phyloP scores from a whole-genome alignment of 1,140 invertebrate species.

The Tigriopus japonicus region DNA sequence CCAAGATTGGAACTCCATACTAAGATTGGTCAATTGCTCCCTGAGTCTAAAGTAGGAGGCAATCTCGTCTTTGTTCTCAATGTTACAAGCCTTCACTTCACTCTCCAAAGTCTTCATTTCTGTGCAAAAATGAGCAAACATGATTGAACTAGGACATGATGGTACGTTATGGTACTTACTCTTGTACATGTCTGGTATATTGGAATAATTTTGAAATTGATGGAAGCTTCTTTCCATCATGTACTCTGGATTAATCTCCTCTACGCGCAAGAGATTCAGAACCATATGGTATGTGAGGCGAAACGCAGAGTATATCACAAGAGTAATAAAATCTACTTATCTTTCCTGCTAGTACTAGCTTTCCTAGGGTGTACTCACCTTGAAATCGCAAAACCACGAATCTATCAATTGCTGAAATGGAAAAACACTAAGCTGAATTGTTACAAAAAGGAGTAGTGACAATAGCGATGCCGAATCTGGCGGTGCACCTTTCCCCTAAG shows the following conservation, averaged over 20 bases:
- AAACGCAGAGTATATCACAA: conserved; percentile 95
- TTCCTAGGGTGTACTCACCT: too few species aligned
- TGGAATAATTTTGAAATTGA: conserved; percentile 96
- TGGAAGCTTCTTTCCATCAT: conserved; percentile 97
- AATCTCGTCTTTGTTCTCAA: conserved; percentile 51
- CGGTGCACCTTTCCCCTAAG: too few species aligned
- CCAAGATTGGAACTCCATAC: conserved; percentile 49
- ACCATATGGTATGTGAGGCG: conserved; percentile 99
- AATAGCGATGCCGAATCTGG: too few species aligned
- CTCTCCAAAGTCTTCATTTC: not conserved
- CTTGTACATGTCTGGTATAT: conserved; percentile 70
- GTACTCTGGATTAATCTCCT: conserved; percentile 98
- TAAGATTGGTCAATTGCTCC: conserved; percentile 53
- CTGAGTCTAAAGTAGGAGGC: conserved; percentile 62
- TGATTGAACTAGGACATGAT: conserved; percentile 7
- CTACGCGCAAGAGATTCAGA: conserved; percentile 80
- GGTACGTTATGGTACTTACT: conserved; percentile 42
- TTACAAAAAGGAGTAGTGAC: too few species aligned
- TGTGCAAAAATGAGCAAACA: not conserved
- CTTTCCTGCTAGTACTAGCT: too few species aligned
- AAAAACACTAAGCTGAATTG: too few species aligned
- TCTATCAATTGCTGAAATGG: too few species aligned
- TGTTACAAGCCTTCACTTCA: conserved; percentile 25
- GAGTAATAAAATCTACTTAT: too few species aligned
- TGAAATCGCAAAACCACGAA: too few species aligned